Evolutionary conservation across 2,113 vertebrate genomes (phyloP), one percentile per base, ranked within the genome.

Genomic region (Toxotes chatareus): DNA sequence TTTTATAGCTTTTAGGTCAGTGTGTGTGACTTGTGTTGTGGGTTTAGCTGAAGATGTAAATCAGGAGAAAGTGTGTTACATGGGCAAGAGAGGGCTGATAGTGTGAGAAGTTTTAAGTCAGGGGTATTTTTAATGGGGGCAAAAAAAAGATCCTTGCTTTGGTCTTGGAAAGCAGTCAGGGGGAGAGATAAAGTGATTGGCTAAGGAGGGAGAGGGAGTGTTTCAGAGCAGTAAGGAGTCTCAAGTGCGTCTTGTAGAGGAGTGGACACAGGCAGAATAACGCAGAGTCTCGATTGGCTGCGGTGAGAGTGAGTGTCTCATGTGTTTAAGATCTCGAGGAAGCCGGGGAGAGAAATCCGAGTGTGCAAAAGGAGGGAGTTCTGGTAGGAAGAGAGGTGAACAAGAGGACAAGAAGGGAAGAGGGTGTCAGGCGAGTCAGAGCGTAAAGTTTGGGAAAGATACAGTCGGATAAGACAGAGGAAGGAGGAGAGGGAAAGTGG

Each of bases 141-240:
- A 47, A 70, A 46, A 5, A 73, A 53, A 31, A 63, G 62, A 21
- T 75, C 55, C 42, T 53, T 16, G 64, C 59, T 79, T 59, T 59
- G 63, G 79, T 85, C 61, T 82, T 63, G 59, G 76, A 75, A 36
- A 79, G 86, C 69, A 53, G 56, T 80, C 36, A 60, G 44, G 51
- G 76, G 73, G 55, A 73, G 79, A 66, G 68, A n/a, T 62, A 0
- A 7, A 2, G 73, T 19, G 79, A 91, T 92, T 91, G 90, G 91
- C 83, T 36, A 79, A 84, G 91, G 84, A 86, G 72, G 31, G 36
- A 71, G 80, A 83, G 86, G 85, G 82, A 66, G 86, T 74, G 80
- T 88, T 71, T 55, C n/a, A 31, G 77, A 53, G 73, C 76, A 42
- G 75, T 34, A 80, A 90, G 83, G 79, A 88, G 87, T 73, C 88